Percentiles rank a stretch among this genome's conserved stretches.
Conservation (phyloP, 2,797 vertebrate species). For the Cirrhinus mrigala region DNA sequence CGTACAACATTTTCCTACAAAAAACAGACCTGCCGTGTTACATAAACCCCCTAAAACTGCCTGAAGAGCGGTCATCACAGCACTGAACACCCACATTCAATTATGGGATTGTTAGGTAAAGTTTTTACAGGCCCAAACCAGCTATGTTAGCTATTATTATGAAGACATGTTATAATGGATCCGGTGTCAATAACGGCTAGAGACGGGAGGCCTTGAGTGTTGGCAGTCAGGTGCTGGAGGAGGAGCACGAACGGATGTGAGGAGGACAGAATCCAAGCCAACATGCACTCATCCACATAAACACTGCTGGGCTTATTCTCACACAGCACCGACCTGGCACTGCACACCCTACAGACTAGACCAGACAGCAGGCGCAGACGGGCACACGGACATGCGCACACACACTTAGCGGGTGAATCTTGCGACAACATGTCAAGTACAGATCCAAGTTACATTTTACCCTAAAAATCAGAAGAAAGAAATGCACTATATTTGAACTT, state of each 20-base stretch:
- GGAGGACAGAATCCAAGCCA: conserved; percentile 43
- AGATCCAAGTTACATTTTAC: neutral
- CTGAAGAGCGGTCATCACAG: neutral
- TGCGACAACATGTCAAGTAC: neutral
- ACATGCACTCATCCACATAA: conserved; percentile 50
- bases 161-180: neutral
- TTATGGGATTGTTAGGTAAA: neutral
- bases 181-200: neutral
- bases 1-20: neutral
- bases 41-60: neutral
- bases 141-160: neutral
- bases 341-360: conserved; percentile 29
- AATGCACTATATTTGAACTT: neutral
- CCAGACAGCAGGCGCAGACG: conserved; percentile 29
- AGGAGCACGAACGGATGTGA: conserved; percentile 20
- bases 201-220: conserved; percentile 10
- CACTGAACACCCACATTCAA: neutral
- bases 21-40: neutral
- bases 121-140: neutral
- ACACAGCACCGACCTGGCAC: conserved; percentile 27
- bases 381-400: neutral
- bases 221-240: conserved; percentile 35
- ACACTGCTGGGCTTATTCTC: conserved; percentile 31
- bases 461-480: neutral
- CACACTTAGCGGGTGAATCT: neutral